These are phyloP conservation scores for Rhinopomastus cyanomelas DNA, from an alignment of 2,113 vertebrate species.

Conservation along the genomic window DNA sequence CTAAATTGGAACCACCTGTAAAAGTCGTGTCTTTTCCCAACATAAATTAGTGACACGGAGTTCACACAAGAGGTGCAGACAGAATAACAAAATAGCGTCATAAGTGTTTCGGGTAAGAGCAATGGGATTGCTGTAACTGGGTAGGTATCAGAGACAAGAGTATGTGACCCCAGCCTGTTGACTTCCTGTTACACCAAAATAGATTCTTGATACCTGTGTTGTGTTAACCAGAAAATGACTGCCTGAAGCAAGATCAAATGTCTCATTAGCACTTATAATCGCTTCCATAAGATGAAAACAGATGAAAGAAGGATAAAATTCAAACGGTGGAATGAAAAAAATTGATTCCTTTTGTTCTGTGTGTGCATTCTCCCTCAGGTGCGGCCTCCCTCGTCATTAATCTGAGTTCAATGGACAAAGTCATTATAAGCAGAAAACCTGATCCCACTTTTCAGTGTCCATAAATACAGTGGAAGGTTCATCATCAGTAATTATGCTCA, in stretches of 20 bases:
- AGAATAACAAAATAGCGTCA: conserved; percentile 50
- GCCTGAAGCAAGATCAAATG: conserved; percentile 57
- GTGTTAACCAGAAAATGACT: conserved; percentile 51
- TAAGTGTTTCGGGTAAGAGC: conserved; percentile 47
- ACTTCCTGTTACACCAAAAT: conserved; percentile 7
- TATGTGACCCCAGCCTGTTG: neutral
- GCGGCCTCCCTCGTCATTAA: conserved; percentile 28
- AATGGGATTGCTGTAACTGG: neutral
- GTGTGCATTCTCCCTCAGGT: neutral
- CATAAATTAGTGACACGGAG: conserved; percentile 56
- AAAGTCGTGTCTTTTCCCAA: conserved; percentile 65
- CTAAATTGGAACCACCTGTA: conserved; percentile 78
- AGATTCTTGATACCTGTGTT: conserved; percentile 12
- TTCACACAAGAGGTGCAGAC: conserved; percentile 40
- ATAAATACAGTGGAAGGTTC: neutral
- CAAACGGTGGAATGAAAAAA: conserved; percentile 23
- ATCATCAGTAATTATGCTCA: neutral
- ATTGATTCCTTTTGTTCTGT: neutral
- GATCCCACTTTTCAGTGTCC: neutral
- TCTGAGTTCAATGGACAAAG: neutral
- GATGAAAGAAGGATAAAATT: conserved; percentile 48
- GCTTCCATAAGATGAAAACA: conserved; percentile 59
- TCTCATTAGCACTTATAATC: conserved; percentile 66
- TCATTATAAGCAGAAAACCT: neutral
- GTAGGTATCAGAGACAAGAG: neutral